These are phyloP conservation scores for Morinoia aosen DNA, from an alignment of 2,888 invertebrate species.

Conservation along the genomic window DNA sequence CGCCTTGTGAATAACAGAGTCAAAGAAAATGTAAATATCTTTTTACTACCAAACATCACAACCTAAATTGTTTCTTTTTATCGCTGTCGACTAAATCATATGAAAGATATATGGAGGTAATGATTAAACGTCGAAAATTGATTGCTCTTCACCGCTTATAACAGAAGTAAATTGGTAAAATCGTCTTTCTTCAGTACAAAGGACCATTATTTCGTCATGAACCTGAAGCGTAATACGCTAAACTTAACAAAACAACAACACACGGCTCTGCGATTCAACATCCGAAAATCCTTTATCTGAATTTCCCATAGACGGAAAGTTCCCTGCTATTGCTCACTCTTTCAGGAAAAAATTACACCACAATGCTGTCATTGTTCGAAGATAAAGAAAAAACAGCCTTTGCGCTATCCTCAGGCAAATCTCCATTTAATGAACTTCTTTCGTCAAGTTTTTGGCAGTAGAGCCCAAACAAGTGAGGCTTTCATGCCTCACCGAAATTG, in stretches of 20 bases:
- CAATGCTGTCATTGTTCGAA: not conserved
- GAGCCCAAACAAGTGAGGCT: not conserved
- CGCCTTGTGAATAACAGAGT: no score
- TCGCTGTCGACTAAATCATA: no score
- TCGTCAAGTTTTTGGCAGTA: not conserved
- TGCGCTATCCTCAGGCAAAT: not conserved
- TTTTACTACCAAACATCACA: no score
- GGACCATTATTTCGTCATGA: not conserved
- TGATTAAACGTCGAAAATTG: not conserved
- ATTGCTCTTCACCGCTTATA: not conserved
- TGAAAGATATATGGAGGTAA: no score
- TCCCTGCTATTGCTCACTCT: not conserved
- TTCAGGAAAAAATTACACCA: not conserved
- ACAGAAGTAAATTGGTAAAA: not conserved
- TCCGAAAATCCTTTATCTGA: not conserved
- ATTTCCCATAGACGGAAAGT: no score
- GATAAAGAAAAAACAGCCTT: not conserved
- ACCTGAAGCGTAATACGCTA: not conserved
- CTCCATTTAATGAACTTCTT: conserved; percentile 2
- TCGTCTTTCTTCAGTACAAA: not conserved
- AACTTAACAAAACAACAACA: not conserved
- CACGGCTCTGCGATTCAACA: not conserved
- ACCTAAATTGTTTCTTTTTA: no score
- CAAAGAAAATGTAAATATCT: no score
- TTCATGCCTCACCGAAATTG: not conserved